Base-by-base conservation (phyloP, 2,797 vertebrate species). In the Cuniculus paca region DNA sequence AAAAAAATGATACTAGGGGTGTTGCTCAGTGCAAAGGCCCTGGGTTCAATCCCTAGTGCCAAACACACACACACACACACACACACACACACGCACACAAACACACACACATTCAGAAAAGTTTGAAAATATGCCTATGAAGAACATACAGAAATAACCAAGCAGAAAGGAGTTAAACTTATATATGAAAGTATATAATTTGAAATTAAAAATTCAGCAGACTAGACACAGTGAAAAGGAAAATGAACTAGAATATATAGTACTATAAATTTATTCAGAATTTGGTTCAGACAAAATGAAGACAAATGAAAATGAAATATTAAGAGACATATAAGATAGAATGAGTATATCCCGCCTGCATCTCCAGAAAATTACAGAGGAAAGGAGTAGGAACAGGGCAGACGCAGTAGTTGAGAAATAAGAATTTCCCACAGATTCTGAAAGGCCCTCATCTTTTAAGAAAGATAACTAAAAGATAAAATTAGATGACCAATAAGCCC, bases 191-290 rank as follows among this genome's bases (percentile, higher is more conserved):
- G 48, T 24, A 58, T 85, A 50, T 39, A 81, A 48, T 48, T 50
- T 94, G 52, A 88, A 81, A 78, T 82, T 74, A 74, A 75, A 87
- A 96, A 56, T 17, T 89, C 65, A 72, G 56, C 20, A 95, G 19
- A 34, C 48, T 31, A 85, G 48, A 60, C 24, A 72, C 54, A 52
- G 56, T 19, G 81, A 36, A 80, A 95, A 79, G 17, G 42, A 89
- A 34, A 82, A 45, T 63, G 11, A 68, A 52, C n/a, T 61, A 82
- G 68, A 86, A 77, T 60, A 58, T 26, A 45, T 31, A 68, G 20
- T 77, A 61, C 50, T 78, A 52, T 82, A 95, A 87, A 78, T 12
- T 20, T 75, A 63, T 75, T 9, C 79, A 91, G 19, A 77, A 54
- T 31, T 36, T 11, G 77, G 20, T 36, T 95, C 79, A 88, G 56